These are phyloP conservation scores for Melipona quadrifasciata DNA, from an alignment of 1,140 invertebrate genomes.

Conservation along the genomic window DNA sequence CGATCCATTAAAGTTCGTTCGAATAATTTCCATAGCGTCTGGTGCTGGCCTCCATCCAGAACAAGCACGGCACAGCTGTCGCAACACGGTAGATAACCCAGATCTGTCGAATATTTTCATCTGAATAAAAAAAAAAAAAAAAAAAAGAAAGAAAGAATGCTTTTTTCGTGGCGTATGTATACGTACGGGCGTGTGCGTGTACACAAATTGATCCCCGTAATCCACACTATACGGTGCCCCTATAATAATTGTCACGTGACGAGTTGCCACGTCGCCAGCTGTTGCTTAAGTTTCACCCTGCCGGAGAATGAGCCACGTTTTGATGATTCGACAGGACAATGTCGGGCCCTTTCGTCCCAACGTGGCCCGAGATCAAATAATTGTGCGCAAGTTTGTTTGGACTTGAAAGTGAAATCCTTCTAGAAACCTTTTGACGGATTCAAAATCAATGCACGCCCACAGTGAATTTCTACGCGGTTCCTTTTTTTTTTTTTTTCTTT, in stretches of 20 bases:
- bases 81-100: constrained; percentile 40
- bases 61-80: constrained; percentile 35
- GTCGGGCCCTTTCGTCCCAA: constrained; percentile 25
- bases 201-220: constrained; percentile 24
- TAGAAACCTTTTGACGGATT: no score
- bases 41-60: constrained; percentile 10
- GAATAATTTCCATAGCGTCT: constrained; percentile 3
- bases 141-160: neutral
- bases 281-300: constrained; percentile 34
- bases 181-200: neutral
- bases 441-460: constrained; percentile 26
- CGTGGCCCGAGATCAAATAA: neutral
- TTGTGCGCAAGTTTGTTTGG: neutral
- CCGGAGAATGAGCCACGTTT: constrained; percentile 3
- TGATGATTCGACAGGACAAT: constrained; percentile 40
- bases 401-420: neutral
- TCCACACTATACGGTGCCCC: constrained; percentile 41
- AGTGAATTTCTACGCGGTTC: neutral
- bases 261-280: constrained; percentile 41
- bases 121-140: neutral
- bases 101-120: constrained; percentile 30
- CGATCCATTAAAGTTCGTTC: neutral
- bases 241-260: constrained; percentile 54
- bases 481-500: no score
- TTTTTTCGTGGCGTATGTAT: constrained; percentile 1